Percentiles rank a stretch among this genome's conserved stretches.
phyloP scores from a whole-genome alignment of 2,888 invertebrate species.

The Caenorhabditis wallacei region DNA sequence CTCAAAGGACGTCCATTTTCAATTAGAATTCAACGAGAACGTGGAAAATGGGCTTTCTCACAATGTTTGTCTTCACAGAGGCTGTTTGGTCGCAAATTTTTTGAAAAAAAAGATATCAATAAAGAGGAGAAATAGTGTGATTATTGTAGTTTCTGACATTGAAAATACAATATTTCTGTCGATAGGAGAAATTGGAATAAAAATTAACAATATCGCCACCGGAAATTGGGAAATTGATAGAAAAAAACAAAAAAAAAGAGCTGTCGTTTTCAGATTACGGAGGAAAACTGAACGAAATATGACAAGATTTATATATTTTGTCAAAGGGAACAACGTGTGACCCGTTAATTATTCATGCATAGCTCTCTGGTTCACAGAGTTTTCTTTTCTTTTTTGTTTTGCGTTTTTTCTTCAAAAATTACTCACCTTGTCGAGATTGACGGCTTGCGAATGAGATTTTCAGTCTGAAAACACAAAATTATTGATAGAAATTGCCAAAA shows the following conservation, averaged over 20 bases:
- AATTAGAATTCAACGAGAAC: background rate
- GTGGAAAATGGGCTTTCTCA: background rate
- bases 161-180: background rate
- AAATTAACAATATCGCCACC: background rate
- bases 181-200: background rate
- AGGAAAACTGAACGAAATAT: slow-evolving; percentile 1
- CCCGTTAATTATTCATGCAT: slow-evolving; percentile 10
- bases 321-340: background rate
- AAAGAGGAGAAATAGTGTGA: no score
- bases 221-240: background rate
- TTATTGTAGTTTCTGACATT: no score
- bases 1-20: background rate
- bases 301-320: background rate
- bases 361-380: slow-evolving; percentile 7
- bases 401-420: background rate
- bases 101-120: background rate
- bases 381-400: no score
- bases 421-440: slow-evolving; percentile 12
- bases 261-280: no score
- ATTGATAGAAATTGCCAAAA: background rate
- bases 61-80: background rate
- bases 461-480: background rate
- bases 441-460: background rate
- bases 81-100: background rate
- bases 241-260: background rate